These are phyloP conservation scores for Gortyna flavago DNA, from an alignment of 2,888 invertebrate species.

Conservation along the genomic window DNA sequence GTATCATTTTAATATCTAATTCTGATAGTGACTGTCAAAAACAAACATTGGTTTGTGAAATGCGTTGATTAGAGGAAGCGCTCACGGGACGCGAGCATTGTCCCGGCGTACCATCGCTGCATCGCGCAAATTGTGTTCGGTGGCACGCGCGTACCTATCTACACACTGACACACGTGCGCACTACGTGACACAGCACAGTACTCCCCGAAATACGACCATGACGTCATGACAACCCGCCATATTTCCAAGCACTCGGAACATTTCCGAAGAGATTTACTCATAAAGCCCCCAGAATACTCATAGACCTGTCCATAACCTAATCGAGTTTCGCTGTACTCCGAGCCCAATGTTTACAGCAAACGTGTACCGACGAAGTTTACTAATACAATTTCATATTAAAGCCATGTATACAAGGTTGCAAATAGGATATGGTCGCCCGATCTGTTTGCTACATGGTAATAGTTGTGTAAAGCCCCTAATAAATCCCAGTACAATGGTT, in stretches of 20 bases:
- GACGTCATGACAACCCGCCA: constrained; percentile 38
- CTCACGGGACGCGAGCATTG: constrained; percentile 40
- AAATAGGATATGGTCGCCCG: constrained; percentile 38
- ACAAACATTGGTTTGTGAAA: constrained; percentile 42
- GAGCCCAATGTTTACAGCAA: constrained; percentile 34
- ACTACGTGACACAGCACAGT: constrained; percentile 37
- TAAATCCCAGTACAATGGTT: constrained; percentile 58
- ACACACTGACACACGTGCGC: constrained; percentile 38
- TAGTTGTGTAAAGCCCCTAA: constrained; percentile 60
- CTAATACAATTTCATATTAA: constrained; percentile 52
- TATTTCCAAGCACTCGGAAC: constrained; percentile 50
- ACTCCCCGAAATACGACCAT: constrained; percentile 36
- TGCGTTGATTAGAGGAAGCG: constrained; percentile 49
- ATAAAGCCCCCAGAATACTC: constrained; percentile 51
- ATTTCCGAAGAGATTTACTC: constrained; percentile 58
- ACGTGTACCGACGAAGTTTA: constrained; percentile 42
- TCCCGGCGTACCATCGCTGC: constrained; percentile 54
- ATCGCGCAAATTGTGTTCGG: constrained; percentile 69
- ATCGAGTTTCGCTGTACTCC: constrained; percentile 51
- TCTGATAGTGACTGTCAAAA: constrained; percentile 39
- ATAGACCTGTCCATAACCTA: constrained; percentile 57
- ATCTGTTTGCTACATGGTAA: constrained; percentile 58
- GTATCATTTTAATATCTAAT: constrained; percentile 13
- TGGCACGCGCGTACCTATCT: constrained; percentile 53
- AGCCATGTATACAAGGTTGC: constrained; percentile 40